Conservation (phyloP, 2,888 invertebrate genomes). For the Temnothorax unifasciatus region DNA sequence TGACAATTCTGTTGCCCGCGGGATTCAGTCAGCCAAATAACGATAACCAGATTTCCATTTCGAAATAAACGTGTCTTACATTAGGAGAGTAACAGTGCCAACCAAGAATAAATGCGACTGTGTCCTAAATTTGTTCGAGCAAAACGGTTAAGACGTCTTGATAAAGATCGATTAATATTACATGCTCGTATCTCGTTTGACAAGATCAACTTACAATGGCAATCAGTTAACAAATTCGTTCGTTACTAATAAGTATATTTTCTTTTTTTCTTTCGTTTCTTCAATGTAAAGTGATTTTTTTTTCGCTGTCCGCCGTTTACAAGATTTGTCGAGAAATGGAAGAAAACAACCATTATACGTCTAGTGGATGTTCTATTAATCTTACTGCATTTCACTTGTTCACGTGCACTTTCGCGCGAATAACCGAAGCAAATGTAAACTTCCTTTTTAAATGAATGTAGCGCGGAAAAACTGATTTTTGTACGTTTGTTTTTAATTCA, state of each 20-base stretch:
- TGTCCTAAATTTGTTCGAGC: background rate
- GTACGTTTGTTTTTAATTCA: conserved; percentile 21
- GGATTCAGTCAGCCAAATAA: background rate
- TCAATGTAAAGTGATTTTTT: background rate
- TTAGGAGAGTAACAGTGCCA: background rate
- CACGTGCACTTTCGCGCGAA: background rate
- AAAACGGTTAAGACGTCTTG: background rate
- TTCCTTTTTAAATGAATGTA: conserved; percentile 6
- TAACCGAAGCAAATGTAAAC: background rate
- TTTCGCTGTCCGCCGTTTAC: background rate
- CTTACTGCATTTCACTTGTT: background rate
- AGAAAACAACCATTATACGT: background rate
- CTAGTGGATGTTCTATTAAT: background rate
- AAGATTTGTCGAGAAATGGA: background rate
- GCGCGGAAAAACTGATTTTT: conserved; percentile 12
- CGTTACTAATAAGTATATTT: background rate
- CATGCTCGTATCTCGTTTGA: background rate
- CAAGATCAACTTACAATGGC: background rate
- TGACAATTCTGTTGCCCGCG: background rate
- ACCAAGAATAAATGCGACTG: background rate
- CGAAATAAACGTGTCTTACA: background rate
- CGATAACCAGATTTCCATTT: conserved; percentile 35
- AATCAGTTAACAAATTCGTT: background rate
- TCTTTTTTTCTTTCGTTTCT: background rate
- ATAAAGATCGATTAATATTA: background rate